These are phyloP conservation scores for Lithodes maja DNA, from an alignment of 2,888 invertebrate species.

Conservation along the genomic window DNA sequence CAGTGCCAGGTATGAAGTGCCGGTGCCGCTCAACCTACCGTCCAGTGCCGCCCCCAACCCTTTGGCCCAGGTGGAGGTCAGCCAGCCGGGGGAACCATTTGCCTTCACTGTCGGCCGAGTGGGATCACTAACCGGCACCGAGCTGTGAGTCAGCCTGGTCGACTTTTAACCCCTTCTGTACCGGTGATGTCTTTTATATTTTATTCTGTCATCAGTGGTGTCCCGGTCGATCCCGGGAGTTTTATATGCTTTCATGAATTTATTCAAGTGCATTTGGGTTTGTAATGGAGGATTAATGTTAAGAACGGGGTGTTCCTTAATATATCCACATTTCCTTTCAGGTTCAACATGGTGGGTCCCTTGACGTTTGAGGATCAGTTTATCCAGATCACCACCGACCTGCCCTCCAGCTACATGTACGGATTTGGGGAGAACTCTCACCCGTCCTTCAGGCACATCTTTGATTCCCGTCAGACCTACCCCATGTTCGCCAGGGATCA, in stretches of 20 bases:
- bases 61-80: conserved; percentile 10
- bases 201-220: no score
- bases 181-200: no score
- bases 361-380: conserved; percentile 76
- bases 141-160: neutral
- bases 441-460: conserved; percentile 73
- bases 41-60: neutral
- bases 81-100: conserved; percentile 36
- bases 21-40: conserved; percentile 39
- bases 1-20: conserved; percentile 51
- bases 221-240: no score
- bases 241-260: no score
- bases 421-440: conserved; percentile 76
- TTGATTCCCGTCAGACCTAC: conserved; percentile 72
- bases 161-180: no score
- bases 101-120: conserved; percentile 18
- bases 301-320: no score
- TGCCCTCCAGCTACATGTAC: conserved; percentile 75
- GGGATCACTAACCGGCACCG: neutral
- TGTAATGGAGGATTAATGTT: no score
- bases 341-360: conserved; percentile 50
- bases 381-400: conserved; percentile 74
- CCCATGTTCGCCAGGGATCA: conserved; percentile 56
- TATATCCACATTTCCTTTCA: no score
- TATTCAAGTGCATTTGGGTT: no score